phyloP scores from a whole-genome alignment of 2,888 invertebrate species.

The Acleris laterana region DNA sequence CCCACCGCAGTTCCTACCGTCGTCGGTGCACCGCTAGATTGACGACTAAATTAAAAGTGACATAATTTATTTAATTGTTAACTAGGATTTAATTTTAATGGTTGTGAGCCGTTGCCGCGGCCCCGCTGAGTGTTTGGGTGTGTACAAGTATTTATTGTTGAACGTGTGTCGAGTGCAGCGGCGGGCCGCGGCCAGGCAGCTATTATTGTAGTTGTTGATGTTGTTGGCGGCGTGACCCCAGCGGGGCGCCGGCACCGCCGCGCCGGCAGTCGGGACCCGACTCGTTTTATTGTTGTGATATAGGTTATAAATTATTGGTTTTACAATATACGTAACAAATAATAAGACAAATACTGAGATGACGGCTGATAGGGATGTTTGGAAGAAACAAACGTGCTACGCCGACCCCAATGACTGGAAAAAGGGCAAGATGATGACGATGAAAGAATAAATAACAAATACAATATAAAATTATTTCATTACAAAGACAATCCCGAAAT shows the following conservation, averaged over 20 bases:
- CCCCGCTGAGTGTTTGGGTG: conserved; percentile 23
- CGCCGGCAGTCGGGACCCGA: not conserved
- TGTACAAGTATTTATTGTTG: conserved; percentile 31
- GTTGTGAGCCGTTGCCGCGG: conserved; percentile 40
- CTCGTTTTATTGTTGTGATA: conserved; percentile 18
- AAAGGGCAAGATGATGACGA: too few relatives aligned
- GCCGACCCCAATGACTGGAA: too few relatives aligned
- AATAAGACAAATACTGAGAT: too few relatives aligned
- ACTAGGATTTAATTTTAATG: conserved; percentile 39
- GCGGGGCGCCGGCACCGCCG: not conserved
- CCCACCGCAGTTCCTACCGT: conserved; percentile 39
- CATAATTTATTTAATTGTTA: conserved; percentile 42
- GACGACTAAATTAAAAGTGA: conserved; percentile 19
- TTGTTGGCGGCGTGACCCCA: not conserved
- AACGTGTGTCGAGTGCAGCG: conserved; percentile 5
- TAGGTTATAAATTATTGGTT: conserved; percentile 17
- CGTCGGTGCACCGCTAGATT: conserved; percentile 15
- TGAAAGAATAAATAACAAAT: too few relatives aligned
- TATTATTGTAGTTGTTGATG: not conserved
- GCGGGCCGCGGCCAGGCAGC: conserved; percentile 17
- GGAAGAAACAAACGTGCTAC: too few relatives aligned
- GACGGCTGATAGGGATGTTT: too few relatives aligned
- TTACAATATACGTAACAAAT: conserved; percentile 6
- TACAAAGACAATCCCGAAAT: not conserved
- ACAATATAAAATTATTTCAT: not conserved